Evolutionary conservation across 2,797 vertebrate genomes (phyloP).

Genomic region (Sebastes kiyomatsui): DNA sequence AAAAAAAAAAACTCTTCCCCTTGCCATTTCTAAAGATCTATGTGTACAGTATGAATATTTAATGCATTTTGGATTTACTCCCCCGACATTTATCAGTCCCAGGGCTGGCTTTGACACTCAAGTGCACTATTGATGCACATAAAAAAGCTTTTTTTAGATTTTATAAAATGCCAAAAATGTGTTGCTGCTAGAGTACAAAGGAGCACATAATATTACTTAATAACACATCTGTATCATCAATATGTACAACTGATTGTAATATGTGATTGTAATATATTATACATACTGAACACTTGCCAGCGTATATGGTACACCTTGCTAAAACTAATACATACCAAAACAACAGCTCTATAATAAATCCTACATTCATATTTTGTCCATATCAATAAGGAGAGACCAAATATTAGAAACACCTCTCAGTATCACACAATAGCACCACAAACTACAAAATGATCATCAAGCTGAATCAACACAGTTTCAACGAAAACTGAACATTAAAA

Average conservation of each 20-base stretch:
- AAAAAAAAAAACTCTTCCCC: background rate
- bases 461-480: no score
- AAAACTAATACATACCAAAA: background rate
- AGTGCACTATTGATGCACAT: background rate
- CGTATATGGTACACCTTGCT: background rate
- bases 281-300: background rate
- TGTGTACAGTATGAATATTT: background rate
- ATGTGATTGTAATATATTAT: background rate
- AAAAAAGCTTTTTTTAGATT: background rate
- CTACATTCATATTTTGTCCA: background rate
- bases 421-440: background rate
- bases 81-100: background rate
- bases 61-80: background rate
- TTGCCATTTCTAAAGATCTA: background rate
- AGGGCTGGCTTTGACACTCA: background rate
- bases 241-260: background rate
- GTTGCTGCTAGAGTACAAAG: background rate
- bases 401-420: background rate
- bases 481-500: no score
- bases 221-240: background rate
- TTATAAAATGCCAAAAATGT: background rate
- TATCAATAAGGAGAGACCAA: background rate
- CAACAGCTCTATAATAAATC: background rate
- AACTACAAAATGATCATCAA: no score
- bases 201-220: background rate